Evolutionary conservation across 2,113 vertebrate genomes (phyloP).

Genomic region (Globicephala melas): DNA sequence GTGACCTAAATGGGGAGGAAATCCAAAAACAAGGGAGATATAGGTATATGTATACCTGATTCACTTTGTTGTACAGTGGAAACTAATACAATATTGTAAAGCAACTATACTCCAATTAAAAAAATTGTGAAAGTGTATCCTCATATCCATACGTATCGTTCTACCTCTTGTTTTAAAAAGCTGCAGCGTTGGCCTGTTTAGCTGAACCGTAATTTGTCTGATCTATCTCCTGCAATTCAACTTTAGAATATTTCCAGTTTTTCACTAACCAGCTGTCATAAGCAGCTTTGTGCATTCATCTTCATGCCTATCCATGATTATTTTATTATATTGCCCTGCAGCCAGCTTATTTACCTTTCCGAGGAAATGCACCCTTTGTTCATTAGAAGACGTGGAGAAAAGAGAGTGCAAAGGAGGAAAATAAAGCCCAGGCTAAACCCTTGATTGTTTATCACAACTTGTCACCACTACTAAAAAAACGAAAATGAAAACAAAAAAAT

Average conservation of each 20-base stretch:
- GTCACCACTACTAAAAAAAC: not conserved
- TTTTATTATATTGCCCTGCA: not conserved
- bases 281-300: not conserved
- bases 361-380: not conserved
- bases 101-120: too few relatives aligned
- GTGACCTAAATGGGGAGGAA: too few relatives aligned
- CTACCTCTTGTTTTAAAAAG: not conserved
- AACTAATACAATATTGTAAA: too few relatives aligned
- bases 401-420: not conserved
- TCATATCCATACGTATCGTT: not conserved
- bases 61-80: too few relatives aligned
- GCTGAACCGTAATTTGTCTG: not conserved
- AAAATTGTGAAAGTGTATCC: not conserved
- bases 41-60: too few relatives aligned
- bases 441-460: not conserved
- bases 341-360: not conserved
- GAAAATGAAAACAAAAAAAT: not conserved
- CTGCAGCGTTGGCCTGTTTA: fast-evolving
- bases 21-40: too few relatives aligned
- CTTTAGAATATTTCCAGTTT: not conserved
- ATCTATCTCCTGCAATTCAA: not conserved
- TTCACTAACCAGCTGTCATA: not conserved
- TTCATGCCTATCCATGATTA: not conserved
- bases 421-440: not conserved
- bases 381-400: not conserved